Conservation (phyloP, 2,113 vertebrate species). For the Sigmodon hispidus region DNA sequence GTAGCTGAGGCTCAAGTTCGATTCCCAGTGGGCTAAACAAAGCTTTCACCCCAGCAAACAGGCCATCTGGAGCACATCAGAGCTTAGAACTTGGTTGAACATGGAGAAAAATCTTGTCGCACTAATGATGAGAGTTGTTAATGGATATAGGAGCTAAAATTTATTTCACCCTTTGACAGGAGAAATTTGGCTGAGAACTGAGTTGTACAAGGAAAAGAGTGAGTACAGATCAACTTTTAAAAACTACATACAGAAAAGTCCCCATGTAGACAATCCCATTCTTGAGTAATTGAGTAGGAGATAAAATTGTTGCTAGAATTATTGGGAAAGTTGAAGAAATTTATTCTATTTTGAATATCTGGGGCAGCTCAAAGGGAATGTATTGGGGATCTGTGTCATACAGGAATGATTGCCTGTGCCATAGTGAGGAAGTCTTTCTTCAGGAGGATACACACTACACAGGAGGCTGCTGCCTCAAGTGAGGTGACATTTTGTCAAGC, state of each 20-base stretch:
- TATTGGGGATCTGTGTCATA: not conserved
- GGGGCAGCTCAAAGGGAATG: not conserved
- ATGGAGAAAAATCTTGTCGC: not conserved
- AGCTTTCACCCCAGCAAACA: not conserved
- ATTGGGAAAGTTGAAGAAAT: not conserved
- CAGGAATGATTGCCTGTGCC: not conserved
- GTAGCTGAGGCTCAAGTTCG: not conserved
- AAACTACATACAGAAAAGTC: not conserved
- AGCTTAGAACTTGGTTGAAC: not conserved
- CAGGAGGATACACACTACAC: not conserved
- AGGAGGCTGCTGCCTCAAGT: not conserved
- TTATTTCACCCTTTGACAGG: not conserved
- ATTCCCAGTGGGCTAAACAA: not conserved
- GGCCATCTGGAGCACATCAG: not conserved
- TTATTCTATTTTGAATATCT: not conserved
- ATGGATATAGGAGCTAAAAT: not conserved
- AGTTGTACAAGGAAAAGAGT: not conserved
- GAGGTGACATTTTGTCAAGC: not conserved
- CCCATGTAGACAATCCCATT: not conserved
- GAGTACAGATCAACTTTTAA: not conserved
- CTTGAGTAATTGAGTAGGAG: not conserved
- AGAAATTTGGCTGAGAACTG: not conserved
- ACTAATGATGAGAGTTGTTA: slow-evolving; percentile 1
- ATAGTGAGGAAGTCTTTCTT: not conserved
- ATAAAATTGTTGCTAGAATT: not conserved